phyloP scores from a whole-genome alignment of 2,797 vertebrate species.

The Sitta carolinensis region DNA sequence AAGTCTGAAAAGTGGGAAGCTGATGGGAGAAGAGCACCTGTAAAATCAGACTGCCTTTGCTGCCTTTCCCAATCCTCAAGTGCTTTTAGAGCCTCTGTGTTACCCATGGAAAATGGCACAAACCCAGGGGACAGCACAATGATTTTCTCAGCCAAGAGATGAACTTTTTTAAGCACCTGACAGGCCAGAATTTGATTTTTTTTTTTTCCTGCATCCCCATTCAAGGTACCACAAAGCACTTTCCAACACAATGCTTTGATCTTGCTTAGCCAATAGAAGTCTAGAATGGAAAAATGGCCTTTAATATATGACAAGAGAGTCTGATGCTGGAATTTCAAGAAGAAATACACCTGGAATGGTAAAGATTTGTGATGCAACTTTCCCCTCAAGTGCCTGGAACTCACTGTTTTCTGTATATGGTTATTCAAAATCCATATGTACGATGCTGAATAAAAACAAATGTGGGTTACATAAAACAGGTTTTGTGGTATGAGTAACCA shows the following conservation, averaged over 20 bases:
- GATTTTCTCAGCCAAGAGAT: background rate
- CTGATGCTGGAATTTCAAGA: background rate
- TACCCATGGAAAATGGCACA: background rate
- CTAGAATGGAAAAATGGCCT: background rate
- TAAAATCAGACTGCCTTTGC: background rate
- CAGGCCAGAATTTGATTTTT: background rate
- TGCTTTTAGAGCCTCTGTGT: background rate
- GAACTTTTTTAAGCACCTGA: background rate
- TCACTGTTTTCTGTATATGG: background rate
- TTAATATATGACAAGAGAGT: background rate
- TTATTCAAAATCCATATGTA: background rate
- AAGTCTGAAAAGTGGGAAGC: background rate
- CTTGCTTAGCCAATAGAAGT: background rate
- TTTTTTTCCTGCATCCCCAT: background rate
- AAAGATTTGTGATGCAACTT: background rate
- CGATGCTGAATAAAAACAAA: background rate
- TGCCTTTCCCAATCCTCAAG: background rate
- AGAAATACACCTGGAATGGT: accelerated
- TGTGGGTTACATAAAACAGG: background rate
- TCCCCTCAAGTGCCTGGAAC: background rate
- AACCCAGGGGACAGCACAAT: background rate
- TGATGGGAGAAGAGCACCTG: background rate
- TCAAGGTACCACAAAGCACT: background rate
- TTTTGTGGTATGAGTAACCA: background rate
- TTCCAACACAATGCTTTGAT: background rate